These are phyloP conservation scores for Oreochromis spilurus DNA, from an alignment of 2,113 vertebrate genomes.

Conservation along the genomic window DNA sequence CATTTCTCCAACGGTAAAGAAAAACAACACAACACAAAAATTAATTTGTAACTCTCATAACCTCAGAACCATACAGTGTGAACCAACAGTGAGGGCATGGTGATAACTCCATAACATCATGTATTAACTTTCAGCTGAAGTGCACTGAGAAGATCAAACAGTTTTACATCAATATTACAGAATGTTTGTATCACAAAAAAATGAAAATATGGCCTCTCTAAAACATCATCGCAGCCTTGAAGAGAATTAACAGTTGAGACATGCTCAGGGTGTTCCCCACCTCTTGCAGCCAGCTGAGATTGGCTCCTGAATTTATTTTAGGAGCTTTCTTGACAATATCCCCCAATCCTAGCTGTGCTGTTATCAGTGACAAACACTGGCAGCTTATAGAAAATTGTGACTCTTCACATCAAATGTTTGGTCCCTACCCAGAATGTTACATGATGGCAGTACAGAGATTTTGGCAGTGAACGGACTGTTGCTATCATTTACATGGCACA, in stretches of 20 bases:
- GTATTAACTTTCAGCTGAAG: neutral
- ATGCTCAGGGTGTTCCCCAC: neutral
- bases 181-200: neutral
- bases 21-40: neutral
- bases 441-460: conserved; percentile 40
- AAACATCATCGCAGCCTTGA: neutral
- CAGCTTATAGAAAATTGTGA: neutral
- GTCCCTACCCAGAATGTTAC: conserved; percentile 27
- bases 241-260: neutral
- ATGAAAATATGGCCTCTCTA: neutral
- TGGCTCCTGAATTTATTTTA: neutral
- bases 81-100: neutral
- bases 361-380: neutral
- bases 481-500: neutral
- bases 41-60: neutral
- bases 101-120: neutral
- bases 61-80: neutral
- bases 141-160: neutral
- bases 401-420: conserved; percentile 22
- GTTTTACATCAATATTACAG: neutral
- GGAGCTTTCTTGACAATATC: neutral
- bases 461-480: conserved; percentile 42
- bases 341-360: neutral
- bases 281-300: neutral
- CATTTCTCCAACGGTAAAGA: neutral